Base-by-base conservation (phyloP, 2,888 invertebrate species). In the Pollenia angustigena region DNA sequence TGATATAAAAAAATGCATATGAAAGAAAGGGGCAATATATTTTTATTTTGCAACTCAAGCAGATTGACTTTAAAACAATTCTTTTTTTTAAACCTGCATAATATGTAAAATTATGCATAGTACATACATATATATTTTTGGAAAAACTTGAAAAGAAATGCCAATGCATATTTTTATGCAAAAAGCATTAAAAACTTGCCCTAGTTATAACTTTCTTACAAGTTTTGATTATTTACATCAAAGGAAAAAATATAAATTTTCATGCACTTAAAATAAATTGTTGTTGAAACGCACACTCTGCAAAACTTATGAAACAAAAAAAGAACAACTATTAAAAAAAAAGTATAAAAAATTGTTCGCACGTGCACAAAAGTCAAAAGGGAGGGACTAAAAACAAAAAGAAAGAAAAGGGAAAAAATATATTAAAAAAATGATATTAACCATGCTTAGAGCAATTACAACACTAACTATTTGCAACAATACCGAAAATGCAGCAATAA, bases 401-500 rank as follows among this genome's bases (percentile, higher is more conserved):
- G 8, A 40, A 32, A 54, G 0, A 68, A 60, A 48, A 44, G 12
- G 12, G 46, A n/a, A 56, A 52, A 50, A 62, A 62, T 52, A 46
- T 44, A 18, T n/a, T 46, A 46, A 58, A 40, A 50, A 56, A 58
- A 64, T 72, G 44, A 64, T 10, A 71, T 7, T 60, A 69, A 72
- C 14, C 52, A 72, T 74, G 56, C 71, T 81, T 74, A 56, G 66
- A 72, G 72, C 81, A 81, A 81, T 81, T 81, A 64, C 64, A 48
- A 81, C 64, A 81, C 56, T 48, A 56, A 74, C 56, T 72, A 72
- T 66, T 81, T 74, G 1, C 48, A 64, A 44, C 32, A 32, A 50
- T 32, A 46, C n/a, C 14, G 50, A 40, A 60, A 62, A 7, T 60
- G 50, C 48, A 40, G 72, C 48, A 74, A 74, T 74, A 60, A 72